These are phyloP conservation scores for Agonopterix arenella DNA, from an alignment of 2,888 invertebrate species.

Conservation along the genomic window DNA sequence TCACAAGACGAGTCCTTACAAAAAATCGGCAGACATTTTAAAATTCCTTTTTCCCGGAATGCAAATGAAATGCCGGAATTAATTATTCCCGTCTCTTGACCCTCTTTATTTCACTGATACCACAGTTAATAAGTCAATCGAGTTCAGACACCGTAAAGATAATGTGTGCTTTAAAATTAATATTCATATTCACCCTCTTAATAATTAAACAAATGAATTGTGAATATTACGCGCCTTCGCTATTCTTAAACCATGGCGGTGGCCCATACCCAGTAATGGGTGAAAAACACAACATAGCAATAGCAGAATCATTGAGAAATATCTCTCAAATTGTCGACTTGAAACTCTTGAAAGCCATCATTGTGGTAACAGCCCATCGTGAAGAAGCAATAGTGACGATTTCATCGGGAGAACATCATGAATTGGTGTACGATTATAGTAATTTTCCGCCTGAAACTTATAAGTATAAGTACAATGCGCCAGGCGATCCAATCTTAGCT, in stretches of 20 bases:
- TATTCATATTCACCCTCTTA: too few relatives aligned
- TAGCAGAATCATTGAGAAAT: slow-evolving; percentile 28
- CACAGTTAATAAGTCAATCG: too few relatives aligned
- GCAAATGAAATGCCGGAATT: too few relatives aligned
- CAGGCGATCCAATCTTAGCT: slow-evolving; percentile 33
- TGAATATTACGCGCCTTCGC: slow-evolving; percentile 30
- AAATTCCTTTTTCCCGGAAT: too few relatives aligned
- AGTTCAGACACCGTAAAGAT: too few relatives aligned
- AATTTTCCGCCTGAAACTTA: slow-evolving; percentile 41
- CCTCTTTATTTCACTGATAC: too few relatives aligned
- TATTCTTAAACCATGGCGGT: slow-evolving; percentile 42
- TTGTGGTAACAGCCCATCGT: slow-evolving; percentile 39
- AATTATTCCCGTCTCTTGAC: too few relatives aligned
- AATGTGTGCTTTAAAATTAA: too few relatives aligned
- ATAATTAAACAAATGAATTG: background rate
- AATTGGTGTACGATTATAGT: slow-evolving; percentile 33
- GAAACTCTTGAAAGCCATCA: slow-evolving; percentile 26
- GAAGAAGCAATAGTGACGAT: slow-evolving; percentile 35
- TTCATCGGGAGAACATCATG: slow-evolving; percentile 28
- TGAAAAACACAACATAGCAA: slow-evolving; percentile 27
- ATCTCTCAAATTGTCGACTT: slow-evolving; percentile 28
- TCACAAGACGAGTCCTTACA: too few relatives aligned
- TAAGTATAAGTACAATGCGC: slow-evolving; percentile 31
- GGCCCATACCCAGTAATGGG: slow-evolving; percentile 36
- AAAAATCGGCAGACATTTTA: too few relatives aligned